phyloP scores from a whole-genome alignment of 1,140 invertebrate species.

The Solenopsis invicta region DNA sequence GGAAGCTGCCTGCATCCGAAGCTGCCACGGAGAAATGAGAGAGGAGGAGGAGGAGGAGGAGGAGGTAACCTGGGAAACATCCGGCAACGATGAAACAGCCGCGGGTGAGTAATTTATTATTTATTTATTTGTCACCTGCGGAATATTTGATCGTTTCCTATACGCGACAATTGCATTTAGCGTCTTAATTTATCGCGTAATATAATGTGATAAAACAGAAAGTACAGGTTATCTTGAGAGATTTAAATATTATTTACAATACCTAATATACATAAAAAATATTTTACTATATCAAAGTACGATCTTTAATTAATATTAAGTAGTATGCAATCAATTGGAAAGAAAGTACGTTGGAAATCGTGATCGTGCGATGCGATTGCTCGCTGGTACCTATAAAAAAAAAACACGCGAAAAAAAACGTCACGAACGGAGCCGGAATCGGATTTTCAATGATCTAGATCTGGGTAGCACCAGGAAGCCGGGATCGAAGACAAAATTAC shows the following conservation, averaged over 20 bases:
- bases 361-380: conserved; percentile 8
- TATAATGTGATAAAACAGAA: not conserved
- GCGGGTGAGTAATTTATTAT: too few species aligned
- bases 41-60: not conserved
- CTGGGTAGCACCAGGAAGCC: conserved; percentile 83
- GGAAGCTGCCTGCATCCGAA: too few species aligned
- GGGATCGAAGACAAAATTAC: conserved; percentile 83
- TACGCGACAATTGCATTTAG: not conserved
- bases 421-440: conserved; percentile 46
- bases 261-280: too few species aligned
- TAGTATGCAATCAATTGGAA: not conserved
- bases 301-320: not conserved
- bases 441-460: conserved; percentile 83
- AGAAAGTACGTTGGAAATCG: not conserved
- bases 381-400: conserved; percentile 23
- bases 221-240: not conserved
- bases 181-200: not conserved
- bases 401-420: not conserved
- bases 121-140: not conserved
- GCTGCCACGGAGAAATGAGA: not conserved
- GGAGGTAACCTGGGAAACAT: not conserved
- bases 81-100: too few species aligned
- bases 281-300: too few species aligned
- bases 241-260: too few species aligned
- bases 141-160: not conserved